Conservation (phyloP, 2,113 vertebrate genomes). For the Leucopsar rothschildi region DNA sequence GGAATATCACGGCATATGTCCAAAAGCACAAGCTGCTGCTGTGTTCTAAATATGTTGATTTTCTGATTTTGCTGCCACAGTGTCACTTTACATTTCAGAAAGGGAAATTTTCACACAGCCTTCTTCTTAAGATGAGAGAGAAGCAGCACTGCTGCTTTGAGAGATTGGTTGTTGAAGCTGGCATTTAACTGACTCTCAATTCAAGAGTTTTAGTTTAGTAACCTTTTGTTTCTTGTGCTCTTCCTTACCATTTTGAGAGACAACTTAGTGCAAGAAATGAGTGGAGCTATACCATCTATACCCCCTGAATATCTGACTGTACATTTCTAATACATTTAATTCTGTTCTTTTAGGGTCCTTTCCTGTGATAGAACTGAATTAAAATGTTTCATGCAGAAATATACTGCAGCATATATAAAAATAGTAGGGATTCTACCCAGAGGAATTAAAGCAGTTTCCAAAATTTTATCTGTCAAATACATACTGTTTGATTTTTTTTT, state of each 20-base stretch:
- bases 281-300: neutral
- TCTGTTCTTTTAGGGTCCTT: neutral
- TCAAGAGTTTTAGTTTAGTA: neutral
- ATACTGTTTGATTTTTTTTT: neutral
- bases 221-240: neutral
- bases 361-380: neutral
- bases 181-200: neutral
- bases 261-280: neutral
- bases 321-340: neutral
- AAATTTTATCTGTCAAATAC: neutral
- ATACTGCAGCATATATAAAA: neutral
- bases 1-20: neutral
- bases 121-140: neutral
- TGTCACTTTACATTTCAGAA: neutral
- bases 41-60: neutral
- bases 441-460: neutral
- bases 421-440: neutral
- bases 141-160: fast-evolving
- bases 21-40: neutral
- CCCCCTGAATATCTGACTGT: neutral
- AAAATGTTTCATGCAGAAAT: neutral
- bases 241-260: neutral
- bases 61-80: neutral
- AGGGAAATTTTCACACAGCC: neutral
- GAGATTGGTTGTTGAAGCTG: neutral